Percentiles rank a stretch among this genome's conserved stretches.
phyloP scores from a whole-genome alignment of 2,888 invertebrate genomes.

The Bembecia ichneumoniformis region DNA sequence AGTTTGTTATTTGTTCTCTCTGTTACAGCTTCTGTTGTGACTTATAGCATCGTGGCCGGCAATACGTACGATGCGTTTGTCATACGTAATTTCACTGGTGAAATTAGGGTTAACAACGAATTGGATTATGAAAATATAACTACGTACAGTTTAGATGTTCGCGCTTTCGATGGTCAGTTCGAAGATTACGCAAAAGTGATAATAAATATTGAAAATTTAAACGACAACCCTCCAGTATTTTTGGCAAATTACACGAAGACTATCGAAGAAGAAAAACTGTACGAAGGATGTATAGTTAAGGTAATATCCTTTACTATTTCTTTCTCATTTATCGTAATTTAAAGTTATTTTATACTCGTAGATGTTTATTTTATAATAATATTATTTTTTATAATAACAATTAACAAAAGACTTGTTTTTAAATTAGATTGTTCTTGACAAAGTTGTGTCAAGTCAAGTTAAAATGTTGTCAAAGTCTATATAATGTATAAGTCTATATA shows the following conservation, averaged over 20 bases:
- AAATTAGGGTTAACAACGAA: slow-evolving; percentile 82
- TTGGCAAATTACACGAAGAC: slow-evolving; percentile 79
- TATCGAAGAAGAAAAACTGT: slow-evolving; percentile 81
- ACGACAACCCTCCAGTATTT: slow-evolving; percentile 93
- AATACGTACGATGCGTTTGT: slow-evolving; percentile 89
- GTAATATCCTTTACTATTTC: slow-evolving; percentile 37
- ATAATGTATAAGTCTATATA: too few species aligned
- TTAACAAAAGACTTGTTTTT: too few species aligned
- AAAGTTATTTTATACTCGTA: too few species aligned
- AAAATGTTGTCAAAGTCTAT: too few species aligned
- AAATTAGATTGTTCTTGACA: too few species aligned
- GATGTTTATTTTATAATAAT: background rate
- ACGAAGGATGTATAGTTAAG: slow-evolving; percentile 78
- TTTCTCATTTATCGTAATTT: background rate
- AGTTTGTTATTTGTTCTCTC: slow-evolving; percentile 1
- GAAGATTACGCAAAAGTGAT: slow-evolving; percentile 87
- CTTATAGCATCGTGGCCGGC: slow-evolving; percentile 89
- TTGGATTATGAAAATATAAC: slow-evolving; percentile 89
- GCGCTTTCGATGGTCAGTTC: slow-evolving; percentile 87
- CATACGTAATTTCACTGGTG: slow-evolving; percentile 88
- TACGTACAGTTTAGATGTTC: slow-evolving; percentile 86
- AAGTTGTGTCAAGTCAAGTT: too few species aligned
- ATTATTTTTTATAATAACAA: background rate
- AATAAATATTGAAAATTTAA: slow-evolving; percentile 90
- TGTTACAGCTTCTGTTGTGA: slow-evolving; percentile 80